Base-by-base conservation (phyloP, 2,888 invertebrate genomes). In the Ecliptopera silaceata region DNA sequence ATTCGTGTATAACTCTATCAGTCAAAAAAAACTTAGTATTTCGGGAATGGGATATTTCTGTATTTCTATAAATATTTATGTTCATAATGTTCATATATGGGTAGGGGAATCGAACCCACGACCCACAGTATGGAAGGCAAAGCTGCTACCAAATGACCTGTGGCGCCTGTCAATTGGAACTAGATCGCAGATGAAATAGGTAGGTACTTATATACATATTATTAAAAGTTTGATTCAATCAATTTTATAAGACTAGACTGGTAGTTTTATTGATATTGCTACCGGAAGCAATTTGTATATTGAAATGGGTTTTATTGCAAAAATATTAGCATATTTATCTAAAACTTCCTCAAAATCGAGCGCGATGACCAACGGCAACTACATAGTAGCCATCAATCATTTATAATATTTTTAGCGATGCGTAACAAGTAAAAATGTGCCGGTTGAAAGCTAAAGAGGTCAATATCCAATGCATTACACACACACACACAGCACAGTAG, bases 381-480 rank as follows among this genome's bases (percentile, higher is more conserved):
- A n/a, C n/a, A n/a, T n/a, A 47, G 36, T 38, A 18, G 3, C 26
- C 42, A 52, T 48, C 54, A 56, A 61, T 61, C 58, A 59, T 61
- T 46, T 47, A 54, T 54, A 13, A 42, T 59, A 62, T 59, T 57
- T 61, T 43, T 45, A 58, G 39, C 34, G 59, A 66, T 63, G 59
- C 39, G 62, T 63, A 64, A 59, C 54, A 41, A 22, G 47, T 58
- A 61, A 61, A 61, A 61, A 63, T 58, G 56, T 59, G 63, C 56
- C 36, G 63, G 38, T 57, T 66, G 59, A 51, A 44, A 61, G 58
- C 64, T 60, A 73, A 73, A 65, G 65, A 60, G 75, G 75, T 76
- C 77, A 74, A 70, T 68, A 72, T 65, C 71, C 75, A 75, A 63
- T 64, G 55, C 61, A 59, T 52, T 50, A 56, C 49, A 59, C 54